Conservation (phyloP, 2,113 vertebrate species). For the Okapia johnstoni region DNA sequence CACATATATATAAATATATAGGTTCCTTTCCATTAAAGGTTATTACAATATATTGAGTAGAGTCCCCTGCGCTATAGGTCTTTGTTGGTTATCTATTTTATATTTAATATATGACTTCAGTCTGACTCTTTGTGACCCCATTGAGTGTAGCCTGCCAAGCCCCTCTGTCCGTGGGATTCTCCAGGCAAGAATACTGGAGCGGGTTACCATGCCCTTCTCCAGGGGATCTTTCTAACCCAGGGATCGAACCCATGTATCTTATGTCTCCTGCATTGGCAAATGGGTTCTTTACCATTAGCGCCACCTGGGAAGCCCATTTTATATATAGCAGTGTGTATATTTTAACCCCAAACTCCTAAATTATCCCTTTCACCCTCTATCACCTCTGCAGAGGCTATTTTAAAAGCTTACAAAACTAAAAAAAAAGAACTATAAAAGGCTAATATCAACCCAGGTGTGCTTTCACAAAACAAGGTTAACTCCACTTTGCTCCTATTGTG, state of each 20-base stretch:
- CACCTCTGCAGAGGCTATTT: background rate
- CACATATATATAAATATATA: background rate
- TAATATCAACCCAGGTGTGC: background rate
- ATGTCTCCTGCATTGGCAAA: background rate
- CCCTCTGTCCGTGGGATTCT: background rate
- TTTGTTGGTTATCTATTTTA: background rate
- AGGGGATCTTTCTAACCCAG: background rate
- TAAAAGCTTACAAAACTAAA: background rate
- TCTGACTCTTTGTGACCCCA: background rate
- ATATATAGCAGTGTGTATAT: background rate
- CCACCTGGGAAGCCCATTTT: background rate
- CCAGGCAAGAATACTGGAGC: background rate
- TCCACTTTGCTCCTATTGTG: background rate
- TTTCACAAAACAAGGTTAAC: background rate
- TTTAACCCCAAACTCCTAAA: background rate
- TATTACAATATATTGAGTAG: background rate
- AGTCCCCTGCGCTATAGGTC: background rate
- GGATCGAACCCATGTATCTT: background rate
- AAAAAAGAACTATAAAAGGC: background rate
- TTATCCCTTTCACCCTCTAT: background rate
- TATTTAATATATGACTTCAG: background rate
- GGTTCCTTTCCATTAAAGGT: background rate
- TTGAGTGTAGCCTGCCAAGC: background rate
- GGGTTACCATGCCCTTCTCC: background rate
- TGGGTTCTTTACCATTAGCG: background rate